These are phyloP conservation scores for Phrynocephalus guinanensis DNA, from an alignment of 2,797 vertebrate species.

Conservation along the genomic window DNA sequence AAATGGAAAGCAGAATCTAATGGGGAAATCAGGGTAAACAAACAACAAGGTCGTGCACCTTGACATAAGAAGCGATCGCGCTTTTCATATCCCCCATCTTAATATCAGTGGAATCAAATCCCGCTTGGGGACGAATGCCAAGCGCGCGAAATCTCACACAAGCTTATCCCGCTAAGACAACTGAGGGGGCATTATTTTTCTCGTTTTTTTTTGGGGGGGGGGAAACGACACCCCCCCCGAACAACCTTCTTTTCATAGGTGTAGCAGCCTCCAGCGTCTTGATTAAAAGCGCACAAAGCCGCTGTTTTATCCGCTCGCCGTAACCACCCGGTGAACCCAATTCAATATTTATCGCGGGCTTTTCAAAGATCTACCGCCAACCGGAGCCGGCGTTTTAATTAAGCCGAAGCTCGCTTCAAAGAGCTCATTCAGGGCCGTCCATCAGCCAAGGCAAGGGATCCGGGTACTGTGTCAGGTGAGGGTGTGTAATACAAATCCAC, in stretches of 20 bases:
- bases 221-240: constrained; percentile 6
- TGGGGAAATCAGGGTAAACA: constrained; percentile 70
- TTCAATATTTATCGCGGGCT: constrained; percentile 99
- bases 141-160: constrained; percentile 91
- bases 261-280: constrained; percentile 75
- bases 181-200: constrained; percentile 78
- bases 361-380: constrained; percentile 98
- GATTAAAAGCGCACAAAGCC: constrained; percentile 89
- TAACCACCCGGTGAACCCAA: constrained; percentile 99
- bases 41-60: constrained; percentile 71
- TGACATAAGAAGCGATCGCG: constrained; percentile 72
- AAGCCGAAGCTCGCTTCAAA: constrained; percentile 99
- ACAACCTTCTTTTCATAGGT: constrained; percentile 66
- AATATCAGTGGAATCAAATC: constrained; percentile 75
- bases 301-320: constrained; percentile 94
- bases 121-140: constrained; percentile 77
- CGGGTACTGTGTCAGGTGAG: constrained; percentile 94
- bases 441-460: constrained; percentile 90
- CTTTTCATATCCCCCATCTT: constrained; percentile 73
- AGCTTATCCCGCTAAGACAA: constrained; percentile 79
- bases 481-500: constrained; percentile 92
- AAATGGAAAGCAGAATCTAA: constrained; percentile 64
- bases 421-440: constrained; percentile 97
- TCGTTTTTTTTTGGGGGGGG: constrained; percentile 58
- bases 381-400: constrained; percentile 99